Evolutionary conservation across 2,797 vertebrate species (phyloP), one percentile per base, ranked within the genome.

Genomic region (Arremon aurantiirostris): DNA sequence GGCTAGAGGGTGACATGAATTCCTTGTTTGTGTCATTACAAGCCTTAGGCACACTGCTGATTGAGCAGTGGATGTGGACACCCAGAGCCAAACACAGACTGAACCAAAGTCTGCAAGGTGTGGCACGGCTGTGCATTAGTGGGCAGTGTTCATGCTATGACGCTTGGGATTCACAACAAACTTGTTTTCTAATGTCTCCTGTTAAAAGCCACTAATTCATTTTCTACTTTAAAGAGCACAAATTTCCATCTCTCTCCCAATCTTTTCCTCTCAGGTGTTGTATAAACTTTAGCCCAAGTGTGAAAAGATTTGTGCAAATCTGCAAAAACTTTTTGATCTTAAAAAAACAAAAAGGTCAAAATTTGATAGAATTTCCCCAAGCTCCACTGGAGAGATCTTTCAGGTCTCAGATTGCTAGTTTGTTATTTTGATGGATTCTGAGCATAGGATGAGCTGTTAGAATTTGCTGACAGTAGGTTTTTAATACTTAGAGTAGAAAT

Each of bases 141-240:
- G 1, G 27, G 34, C 57, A 53, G 52, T 14, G 28, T 20, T 78
- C 42, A 7, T 15, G 5, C 18, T 14, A 2, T 1, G 0, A 2
- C 49, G 24, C 22, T 63, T 68, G 56, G 34, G 66, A 72, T 84
- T 72, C 55, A 82, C 50, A 85, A 50, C 28, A 61, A 84, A 50
- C 20, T 26, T 18, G 24, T 27, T 69, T 75, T 61, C 63, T 59
- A 9, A 73, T 17, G 13, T 27, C 18, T 26, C 7, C 15, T 17
- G 7, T 17, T 68, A 64, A 71, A 60, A 56, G 3, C n/a, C 3
- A 50, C 32, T 13, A 23, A 55, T 39, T 57, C 1, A 1, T 41
- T 64, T 79, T 66, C 35, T 26, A n/a, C n/a, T 44, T 60, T 35
- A 8, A 86, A 70, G 59, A 66, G 24, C 22, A 55, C 8, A 44